phyloP scores from a whole-genome alignment of 2,888 invertebrate species.

The Listrodromus nycthemerus region DNA sequence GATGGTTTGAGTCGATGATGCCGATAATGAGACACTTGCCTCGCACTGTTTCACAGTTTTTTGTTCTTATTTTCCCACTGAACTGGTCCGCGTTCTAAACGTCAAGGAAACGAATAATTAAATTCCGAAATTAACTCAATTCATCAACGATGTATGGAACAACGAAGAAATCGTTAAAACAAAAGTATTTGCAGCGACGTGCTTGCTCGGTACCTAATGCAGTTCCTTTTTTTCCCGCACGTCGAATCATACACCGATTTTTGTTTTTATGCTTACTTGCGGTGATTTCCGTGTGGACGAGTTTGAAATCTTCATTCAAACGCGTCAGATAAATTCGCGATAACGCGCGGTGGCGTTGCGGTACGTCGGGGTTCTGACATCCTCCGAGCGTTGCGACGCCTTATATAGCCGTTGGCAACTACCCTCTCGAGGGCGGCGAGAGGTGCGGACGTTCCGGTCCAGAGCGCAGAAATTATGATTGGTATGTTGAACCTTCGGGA shows the following conservation, averaged over 20 bases:
- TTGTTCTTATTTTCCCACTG: constrained; percentile 9
- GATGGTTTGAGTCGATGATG: background rate
- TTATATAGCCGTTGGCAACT: constrained; percentile 69
- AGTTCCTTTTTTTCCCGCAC: background rate
- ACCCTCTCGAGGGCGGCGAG: constrained; percentile 55
- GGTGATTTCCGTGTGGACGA: background rate
- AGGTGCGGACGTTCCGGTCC: constrained; percentile 34
- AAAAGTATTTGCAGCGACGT: background rate
- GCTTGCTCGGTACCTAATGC: background rate
- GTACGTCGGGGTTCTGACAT: constrained; percentile 70
- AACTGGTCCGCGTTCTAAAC: background rate
- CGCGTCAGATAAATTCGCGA: constrained; percentile 8
- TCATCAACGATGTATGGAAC: background rate
- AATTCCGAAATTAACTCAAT: background rate
- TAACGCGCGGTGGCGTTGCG: constrained; percentile 50
- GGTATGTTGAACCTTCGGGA: background rate
- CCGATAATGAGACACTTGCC: background rate
- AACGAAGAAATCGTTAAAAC: background rate
- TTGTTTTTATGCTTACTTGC: background rate
- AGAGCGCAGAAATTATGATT: constrained; percentile 4
- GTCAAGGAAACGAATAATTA: background rate
- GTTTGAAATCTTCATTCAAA: background rate
- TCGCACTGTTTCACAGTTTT: constrained; percentile 15
- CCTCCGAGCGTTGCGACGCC: constrained; percentile 65
- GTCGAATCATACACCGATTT: background rate